Base-by-base conservation (phyloP, 92 coral and sea anemone genomes). In the Parazoanthus darwini region DNA sequence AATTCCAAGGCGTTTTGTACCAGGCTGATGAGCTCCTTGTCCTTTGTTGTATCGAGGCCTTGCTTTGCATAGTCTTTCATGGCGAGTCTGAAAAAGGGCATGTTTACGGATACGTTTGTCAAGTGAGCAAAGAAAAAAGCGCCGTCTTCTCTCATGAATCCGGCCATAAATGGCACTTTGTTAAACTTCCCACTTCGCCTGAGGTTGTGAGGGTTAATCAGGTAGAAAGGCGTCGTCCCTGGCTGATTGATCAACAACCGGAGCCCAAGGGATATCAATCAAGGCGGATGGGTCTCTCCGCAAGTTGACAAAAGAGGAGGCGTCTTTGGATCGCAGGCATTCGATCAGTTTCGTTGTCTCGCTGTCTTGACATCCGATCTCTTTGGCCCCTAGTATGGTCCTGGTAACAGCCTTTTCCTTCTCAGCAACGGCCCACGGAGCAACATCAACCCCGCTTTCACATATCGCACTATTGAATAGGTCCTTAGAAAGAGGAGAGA, bases 261-360 rank as follows among this genome's bases (percentile, higher is more conserved):
- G 74, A 23, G 33, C 35, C 74, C 74, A 68, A 23, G 33, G 74
- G 35, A 68, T 23, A 15, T 54, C 18, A 54, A 2, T 0, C 14
- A 20, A 54, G 59, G 16, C 18, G 20, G 16, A 13, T 20, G 59
- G 59, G 59, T 54, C 59, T 13, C 59, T 54, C 20, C 14, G 16
- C 59, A 68, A 68, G 9, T n/a, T 68, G 35, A 68, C 74, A 68
- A 68, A 68, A 2, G 74, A 68, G 10, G 10, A 22, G 35, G 74
- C 74, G 14, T 68, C 74, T 68, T 68, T 68, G 74, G 74, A 68
- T 68, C 74, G 74, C 33, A 68, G 74, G 13, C 74, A 68, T 23
- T 68, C 35, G 35, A 68, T 5, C 74, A 68, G 26, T 29, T 68
- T 68, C 26, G 26, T 23, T 7, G 26, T 23, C 8, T 68, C 74